Conservation (phyloP, 2,113 vertebrate genomes). For the Anhinga rufa region DNA sequence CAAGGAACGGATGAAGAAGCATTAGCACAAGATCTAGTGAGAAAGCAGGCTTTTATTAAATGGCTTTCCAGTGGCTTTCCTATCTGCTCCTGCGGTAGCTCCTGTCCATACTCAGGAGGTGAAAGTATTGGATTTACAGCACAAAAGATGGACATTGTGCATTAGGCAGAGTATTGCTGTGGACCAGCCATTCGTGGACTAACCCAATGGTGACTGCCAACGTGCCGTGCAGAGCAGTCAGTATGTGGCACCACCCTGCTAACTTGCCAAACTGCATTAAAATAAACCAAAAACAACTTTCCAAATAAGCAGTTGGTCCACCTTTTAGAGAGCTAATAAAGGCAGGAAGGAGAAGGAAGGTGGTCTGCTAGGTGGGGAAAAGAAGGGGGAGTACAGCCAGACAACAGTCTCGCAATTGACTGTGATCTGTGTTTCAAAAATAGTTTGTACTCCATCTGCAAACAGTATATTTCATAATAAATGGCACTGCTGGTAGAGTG, state of each 20-base stretch:
- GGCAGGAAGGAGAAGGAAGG: not conserved
- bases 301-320: not conserved
- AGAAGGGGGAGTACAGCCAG: not conserved
- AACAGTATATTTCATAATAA: not conserved
- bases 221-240: accelerated
- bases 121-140: not conserved
- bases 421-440: not conserved
- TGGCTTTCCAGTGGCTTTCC: not conserved
- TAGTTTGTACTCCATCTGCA: not conserved
- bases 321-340: not conserved
- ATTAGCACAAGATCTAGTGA: not conserved
- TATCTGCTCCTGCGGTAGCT: not conserved
- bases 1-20: not conserved
- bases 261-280: not conserved
- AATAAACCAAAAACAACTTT: not conserved
- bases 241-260: not conserved
- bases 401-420: not conserved
- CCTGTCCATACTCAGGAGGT: not conserved
- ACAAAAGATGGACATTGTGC: not conserved
- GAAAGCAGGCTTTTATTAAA: not conserved
- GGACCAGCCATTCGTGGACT: accelerated
- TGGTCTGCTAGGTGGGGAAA: not conserved
- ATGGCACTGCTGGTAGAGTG: not conserved
- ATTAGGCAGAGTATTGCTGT: not conserved
- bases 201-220: not conserved